These are phyloP conservation scores for Cetoscarus ocellatus DNA, from an alignment of 2,797 vertebrate genomes.

Conservation along the genomic window DNA sequence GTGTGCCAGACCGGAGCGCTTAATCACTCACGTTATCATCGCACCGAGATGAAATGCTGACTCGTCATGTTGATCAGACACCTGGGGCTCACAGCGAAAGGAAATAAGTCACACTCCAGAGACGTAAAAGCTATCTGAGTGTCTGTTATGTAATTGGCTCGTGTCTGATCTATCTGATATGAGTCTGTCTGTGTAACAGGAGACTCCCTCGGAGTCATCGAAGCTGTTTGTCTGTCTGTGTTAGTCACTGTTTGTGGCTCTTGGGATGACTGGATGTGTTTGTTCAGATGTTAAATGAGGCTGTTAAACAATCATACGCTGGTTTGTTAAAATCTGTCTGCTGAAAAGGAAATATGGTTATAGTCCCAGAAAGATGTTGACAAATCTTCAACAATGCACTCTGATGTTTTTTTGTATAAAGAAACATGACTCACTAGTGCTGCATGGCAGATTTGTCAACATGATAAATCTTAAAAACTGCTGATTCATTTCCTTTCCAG, in stretches of 20 bases:
- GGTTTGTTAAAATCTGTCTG: slow-evolving; percentile 10
- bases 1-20: slow-evolving; percentile 47
- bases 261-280: slow-evolving; percentile 20
- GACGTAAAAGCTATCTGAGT: slow-evolving; percentile 29
- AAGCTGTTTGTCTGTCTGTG: slow-evolving; percentile 7
- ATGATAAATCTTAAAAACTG: slow-evolving; percentile 18
- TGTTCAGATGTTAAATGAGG: slow-evolving; percentile 15
- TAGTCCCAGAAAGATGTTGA: slow-evolving; percentile 14
- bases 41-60: slow-evolving; percentile 56
- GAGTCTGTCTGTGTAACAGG: slow-evolving; percentile 8
- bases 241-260: slow-evolving; percentile 51
- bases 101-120: slow-evolving; percentile 68
- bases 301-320: slow-evolving; percentile 1
- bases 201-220: slow-evolving; percentile 19
- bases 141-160: slow-evolving; percentile 51
- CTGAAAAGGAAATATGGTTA: background rate
- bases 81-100: slow-evolving; percentile 57
- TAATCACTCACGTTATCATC: slow-evolving; percentile 65
- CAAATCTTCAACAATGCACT: slow-evolving; percentile 1
- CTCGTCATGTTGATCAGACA: slow-evolving; percentile 58
- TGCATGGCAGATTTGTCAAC: slow-evolving; percentile 32
- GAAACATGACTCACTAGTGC: slow-evolving; percentile 25
- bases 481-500: slow-evolving; percentile 20
- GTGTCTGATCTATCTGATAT: slow-evolving; percentile 37
- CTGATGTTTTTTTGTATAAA: background rate